These are phyloP conservation scores for Heliconius aoede DNA, from an alignment of 2,888 invertebrate species.

Conservation along the genomic window DNA sequence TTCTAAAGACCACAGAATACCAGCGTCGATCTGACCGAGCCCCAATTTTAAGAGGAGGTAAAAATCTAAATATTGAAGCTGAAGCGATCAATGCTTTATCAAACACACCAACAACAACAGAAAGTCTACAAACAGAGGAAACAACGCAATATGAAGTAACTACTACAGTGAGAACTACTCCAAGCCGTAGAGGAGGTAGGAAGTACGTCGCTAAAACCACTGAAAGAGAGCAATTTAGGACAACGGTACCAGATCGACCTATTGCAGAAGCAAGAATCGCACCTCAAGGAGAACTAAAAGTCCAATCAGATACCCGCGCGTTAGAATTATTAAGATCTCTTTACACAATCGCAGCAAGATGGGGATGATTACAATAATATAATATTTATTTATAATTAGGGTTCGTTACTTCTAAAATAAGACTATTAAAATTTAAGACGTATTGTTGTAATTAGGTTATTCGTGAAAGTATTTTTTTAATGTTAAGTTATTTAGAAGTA, in stretches of 20 bases:
- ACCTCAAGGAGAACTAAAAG: conserved; percentile 65
- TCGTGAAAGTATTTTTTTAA: conserved; percentile 18
- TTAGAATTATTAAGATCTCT: conserved; percentile 92
- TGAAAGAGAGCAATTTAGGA: conserved; percentile 54
- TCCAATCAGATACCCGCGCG: conserved; percentile 89
- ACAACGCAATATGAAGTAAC: conserved; percentile 64
- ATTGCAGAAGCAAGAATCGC: conserved; percentile 73
- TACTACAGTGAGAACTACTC: conserved; percentile 61
- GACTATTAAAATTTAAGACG: conserved; percentile 22
- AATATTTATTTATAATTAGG: conserved; percentile 59
- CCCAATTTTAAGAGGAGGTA: conserved; percentile 58
- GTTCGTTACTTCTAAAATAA: conserved; percentile 49
- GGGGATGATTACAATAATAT: conserved; percentile 81
- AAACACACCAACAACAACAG: conserved; percentile 66
- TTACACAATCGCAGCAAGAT: conserved; percentile 92
- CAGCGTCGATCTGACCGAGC: conserved; percentile 61
- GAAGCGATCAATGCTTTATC: conserved; percentile 72
- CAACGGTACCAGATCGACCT: conserved; percentile 65
- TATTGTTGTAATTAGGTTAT: conserved; percentile 26
- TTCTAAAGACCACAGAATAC: conserved; percentile 57
- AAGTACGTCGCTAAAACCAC: conserved; percentile 66
- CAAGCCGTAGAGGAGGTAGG: conserved; percentile 68
- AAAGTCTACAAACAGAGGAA: conserved; percentile 57
- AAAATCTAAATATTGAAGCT: conserved; percentile 68
- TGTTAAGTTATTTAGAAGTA: conserved; percentile 9